A percentile compares a stretch with the other conserved stretches of the same genome.
phyloP scores from a whole-genome alignment of 2,113 vertebrate species.

The Aegithalos caudatus region DNA sequence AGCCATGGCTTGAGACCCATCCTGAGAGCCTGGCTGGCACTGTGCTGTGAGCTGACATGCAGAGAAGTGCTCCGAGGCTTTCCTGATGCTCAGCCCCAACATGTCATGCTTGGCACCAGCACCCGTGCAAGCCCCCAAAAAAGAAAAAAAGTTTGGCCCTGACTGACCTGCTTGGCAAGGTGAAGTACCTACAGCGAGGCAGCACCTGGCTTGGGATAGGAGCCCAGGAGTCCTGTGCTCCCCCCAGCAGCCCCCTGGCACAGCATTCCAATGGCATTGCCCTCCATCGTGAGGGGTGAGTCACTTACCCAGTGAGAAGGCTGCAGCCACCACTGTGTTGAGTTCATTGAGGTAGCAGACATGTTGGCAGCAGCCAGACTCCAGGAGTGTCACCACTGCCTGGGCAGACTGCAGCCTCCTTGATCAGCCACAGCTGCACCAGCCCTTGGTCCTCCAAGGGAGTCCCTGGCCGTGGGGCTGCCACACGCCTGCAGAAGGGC shows the following conservation, averaged over 20 bases:
- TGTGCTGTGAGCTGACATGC: not conserved
- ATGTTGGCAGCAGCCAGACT: not conserved
- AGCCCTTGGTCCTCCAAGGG: not conserved
- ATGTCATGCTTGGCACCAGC: conserved; percentile 40
- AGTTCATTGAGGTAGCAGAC: not conserved
- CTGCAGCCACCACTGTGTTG: not conserved
- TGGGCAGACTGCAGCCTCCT: not conserved
- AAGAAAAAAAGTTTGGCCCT: conserved; percentile 4
- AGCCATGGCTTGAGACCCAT: not conserved
- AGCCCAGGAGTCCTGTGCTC: not conserved
- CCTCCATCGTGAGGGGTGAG: not conserved
- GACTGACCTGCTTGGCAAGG: conserved; percentile 51
- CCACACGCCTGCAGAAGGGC: accelerated
- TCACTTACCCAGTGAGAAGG: not conserved
- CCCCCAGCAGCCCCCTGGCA: too few species aligned
- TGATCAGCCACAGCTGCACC: not conserved
- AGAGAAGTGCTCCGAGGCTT: conserved; percentile 27
- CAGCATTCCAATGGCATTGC: not conserved
- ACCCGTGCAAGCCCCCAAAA: not conserved
- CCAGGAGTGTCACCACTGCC: accelerated
- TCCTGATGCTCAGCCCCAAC: conserved; percentile 43
- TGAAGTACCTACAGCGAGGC: not conserved
- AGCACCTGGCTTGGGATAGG: not conserved
- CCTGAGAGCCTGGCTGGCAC: not conserved
- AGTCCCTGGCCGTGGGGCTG: not conserved